Evolutionary conservation across 1,140 invertebrate species (phyloP).

Genomic region (Drosophila eugracilis): DNA sequence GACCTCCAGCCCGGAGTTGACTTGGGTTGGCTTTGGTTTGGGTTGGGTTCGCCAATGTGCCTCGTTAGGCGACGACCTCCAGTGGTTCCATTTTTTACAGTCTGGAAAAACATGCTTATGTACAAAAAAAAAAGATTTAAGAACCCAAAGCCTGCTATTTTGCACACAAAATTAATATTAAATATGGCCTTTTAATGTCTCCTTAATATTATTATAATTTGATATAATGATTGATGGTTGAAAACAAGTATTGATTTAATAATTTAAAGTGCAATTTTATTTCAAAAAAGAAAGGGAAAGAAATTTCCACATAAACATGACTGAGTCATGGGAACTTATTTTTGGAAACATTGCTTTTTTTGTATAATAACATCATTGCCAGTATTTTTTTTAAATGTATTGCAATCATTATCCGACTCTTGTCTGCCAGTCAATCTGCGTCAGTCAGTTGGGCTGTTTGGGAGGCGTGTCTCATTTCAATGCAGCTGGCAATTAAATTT

Average conservation of each 20-base stretch:
- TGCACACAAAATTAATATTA: too few species aligned
- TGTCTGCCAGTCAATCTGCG: conserved; percentile 48
- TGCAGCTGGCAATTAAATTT: conserved; percentile 43
- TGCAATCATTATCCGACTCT: background rate
- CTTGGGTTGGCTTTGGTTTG: background rate
- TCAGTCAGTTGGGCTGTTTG: conserved; percentile 10
- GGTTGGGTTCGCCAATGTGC: background rate
- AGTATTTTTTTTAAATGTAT: too few species aligned
- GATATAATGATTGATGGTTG: too few species aligned
- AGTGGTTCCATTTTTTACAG: conserved; percentile 34
- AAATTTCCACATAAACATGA: too few species aligned
- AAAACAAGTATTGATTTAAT: too few species aligned
- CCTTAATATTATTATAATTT: too few species aligned
- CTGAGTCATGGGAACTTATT: too few species aligned
- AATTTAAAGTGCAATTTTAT: too few species aligned
- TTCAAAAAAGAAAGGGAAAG: too few species aligned
- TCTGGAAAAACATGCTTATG: background rate
- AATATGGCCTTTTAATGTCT: too few species aligned
- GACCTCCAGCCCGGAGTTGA: conserved; percentile 17
- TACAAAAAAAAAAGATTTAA: background rate
- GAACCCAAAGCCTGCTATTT: background rate
- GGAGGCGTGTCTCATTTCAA: conserved; percentile 48
- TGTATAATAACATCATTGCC: too few species aligned
- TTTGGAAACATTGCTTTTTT: too few species aligned
- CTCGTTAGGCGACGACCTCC: conserved; percentile 12